phyloP scores from a whole-genome alignment of 37 sponge, comb jelly and placozoan genomes.

The Halisarca cf. caerulea region DNA sequence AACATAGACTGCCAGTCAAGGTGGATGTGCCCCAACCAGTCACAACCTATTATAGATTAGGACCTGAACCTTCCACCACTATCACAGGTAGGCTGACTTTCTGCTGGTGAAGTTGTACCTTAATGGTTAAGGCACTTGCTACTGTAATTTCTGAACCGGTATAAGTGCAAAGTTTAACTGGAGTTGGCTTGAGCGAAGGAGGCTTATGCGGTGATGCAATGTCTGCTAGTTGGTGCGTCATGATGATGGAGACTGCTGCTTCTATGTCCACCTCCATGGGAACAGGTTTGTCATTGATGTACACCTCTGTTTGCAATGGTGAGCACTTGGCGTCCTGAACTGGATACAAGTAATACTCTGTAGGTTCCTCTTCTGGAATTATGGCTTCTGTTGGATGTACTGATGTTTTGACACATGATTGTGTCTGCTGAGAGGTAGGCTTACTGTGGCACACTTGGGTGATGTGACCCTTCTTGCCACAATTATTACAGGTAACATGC shows the following conservation, averaged over 20 bases:
- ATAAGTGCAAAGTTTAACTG: conserved; percentile 12
- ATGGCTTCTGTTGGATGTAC: too few relatives aligned
- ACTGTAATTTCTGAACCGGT: conserved; percentile 1
- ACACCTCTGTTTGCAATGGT: background rate
- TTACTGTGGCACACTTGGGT: conserved; percentile 4
- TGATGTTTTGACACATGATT: too few relatives aligned
- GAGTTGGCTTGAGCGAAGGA: background rate
- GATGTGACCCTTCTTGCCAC: conserved; percentile 34
- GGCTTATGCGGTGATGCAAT: background rate
- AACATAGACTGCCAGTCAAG: conserved; percentile 13
- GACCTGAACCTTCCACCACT: conserved; percentile 21
- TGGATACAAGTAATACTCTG: too few relatives aligned
- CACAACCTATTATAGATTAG: background rate
- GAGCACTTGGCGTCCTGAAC: background rate
- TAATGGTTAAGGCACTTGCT: background rate
- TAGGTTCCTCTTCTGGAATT: too few relatives aligned
- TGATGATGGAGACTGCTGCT: background rate
- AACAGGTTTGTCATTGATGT: background rate
- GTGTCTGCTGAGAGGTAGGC: too few relatives aligned
- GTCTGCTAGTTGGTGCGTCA: background rate
- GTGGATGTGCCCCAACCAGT: conserved; percentile 25
- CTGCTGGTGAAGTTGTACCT: background rate
- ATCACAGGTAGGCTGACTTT: background rate
- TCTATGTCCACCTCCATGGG: background rate
- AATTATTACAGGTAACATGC: conserved; percentile 6